Evolutionary conservation across 2,113 vertebrate species (phyloP), one percentile per base, ranked within the genome.

Genomic region (Malurus cyaneus): DNA sequence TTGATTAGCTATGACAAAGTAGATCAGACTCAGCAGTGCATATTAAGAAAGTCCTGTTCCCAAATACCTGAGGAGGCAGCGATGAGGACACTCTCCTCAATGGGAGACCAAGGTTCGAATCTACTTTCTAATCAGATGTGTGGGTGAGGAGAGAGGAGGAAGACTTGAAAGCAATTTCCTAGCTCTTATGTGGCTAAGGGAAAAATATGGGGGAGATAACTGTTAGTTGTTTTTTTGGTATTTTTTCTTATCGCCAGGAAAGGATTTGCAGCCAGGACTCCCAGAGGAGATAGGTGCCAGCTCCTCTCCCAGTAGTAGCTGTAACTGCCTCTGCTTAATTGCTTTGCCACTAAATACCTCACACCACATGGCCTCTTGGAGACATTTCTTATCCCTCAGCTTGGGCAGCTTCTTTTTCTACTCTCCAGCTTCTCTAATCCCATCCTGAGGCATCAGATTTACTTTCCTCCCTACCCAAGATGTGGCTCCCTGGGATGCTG

Each of bases 91-190:
- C 11, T 84, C 23, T 93, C 17, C 67, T 94, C 83, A 80, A 41
- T 49, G 47, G 72, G 47, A 95, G 80, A 83, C 88, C 60, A 74
- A 70, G 34, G 80, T 74, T 94, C 1, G 0, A 85, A 93, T 76
- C 66, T 93, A 53, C 57, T 92, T 89, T 93, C 65, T 92, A 69
- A 95, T 93, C 83, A 89, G 28, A 32, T 85, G n/a, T 49, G 86
- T 94, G 78, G 91, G 86, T 0, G 41, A 87, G 44, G 17, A 87
- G 49, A 87, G 73, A 72, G 69, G 19, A 84, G 77, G 67, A 92
- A 88, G 24, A 94, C 76, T 94, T 95, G 86, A 94, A 96, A 96
- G 95, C 47, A 92, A 91, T 91, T 94, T 93, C 69, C 72, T 83
- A 77, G 60, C 69, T 95, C 92, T 95, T 83, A 90, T 90, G 77